Conservation (phyloP, 23 tunicate species). For the Oikopleura vanhoeffeni region DNA sequence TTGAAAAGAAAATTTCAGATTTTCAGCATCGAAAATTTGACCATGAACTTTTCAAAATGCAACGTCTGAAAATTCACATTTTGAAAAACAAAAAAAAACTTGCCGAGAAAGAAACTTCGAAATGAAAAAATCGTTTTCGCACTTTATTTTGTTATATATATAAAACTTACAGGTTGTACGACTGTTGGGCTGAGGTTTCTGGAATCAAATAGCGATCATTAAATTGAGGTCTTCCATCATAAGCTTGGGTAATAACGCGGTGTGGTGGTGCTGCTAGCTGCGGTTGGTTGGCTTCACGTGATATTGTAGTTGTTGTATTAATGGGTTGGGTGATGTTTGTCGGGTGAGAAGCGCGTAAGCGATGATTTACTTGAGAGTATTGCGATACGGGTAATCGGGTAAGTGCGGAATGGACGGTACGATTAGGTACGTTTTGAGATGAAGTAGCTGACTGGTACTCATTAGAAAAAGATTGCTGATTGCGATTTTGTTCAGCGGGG, state of each 20-base stretch:
- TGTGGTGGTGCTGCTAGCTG: neutral
- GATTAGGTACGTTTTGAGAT: neutral
- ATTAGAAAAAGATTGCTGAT: neutral
- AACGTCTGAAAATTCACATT: too few species aligned
- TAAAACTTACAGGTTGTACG: neutral
- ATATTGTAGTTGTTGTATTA: neutral
- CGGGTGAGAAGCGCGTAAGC: neutral
- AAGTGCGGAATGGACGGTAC: neutral
- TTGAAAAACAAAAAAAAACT: too few species aligned
- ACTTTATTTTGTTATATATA: neutral
- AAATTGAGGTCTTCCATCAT: neutral
- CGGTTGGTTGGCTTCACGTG: neutral
- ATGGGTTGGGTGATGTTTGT: neutral
- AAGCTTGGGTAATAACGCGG: neutral
- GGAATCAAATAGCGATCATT: neutral
- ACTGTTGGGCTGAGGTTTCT: neutral
- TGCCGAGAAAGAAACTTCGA: too few species aligned
- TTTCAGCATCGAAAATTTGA: too few species aligned
- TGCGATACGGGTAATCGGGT: neutral
- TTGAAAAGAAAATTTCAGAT: too few species aligned
- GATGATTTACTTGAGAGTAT: neutral
- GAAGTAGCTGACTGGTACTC: conserved; percentile 5
- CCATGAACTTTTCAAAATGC: too few species aligned
- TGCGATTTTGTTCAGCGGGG: too few species aligned
- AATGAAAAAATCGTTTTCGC: too few species aligned